These are phyloP conservation scores for Venturia canescens DNA, from an alignment of 1,140 invertebrate species.

Conservation along the genomic window DNA sequence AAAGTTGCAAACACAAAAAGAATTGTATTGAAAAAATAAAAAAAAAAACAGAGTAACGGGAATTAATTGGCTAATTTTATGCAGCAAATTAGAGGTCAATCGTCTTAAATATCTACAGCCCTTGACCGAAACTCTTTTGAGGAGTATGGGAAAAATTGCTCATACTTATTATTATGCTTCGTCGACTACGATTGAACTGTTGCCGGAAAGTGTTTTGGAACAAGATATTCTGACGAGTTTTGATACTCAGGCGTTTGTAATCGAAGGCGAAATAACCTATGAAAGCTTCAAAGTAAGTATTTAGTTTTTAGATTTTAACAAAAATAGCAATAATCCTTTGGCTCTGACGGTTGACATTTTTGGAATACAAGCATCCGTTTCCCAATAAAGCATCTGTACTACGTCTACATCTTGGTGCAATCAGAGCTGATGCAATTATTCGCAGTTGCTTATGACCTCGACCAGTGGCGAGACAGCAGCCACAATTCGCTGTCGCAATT, in stretches of 20 bases:
- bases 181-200: constrained; percentile 55
- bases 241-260: constrained; percentile 57
- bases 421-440: constrained; percentile 71
- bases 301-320: constrained; percentile 9
- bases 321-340: constrained; percentile 11
- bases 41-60: background rate
- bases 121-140: constrained; percentile 61
- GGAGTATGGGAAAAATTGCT: constrained; percentile 63
- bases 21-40: constrained; percentile 36
- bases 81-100: constrained; percentile 59
- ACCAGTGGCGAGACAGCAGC: constrained; percentile 47
- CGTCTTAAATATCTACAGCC: constrained; percentile 64
- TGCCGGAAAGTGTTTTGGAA: constrained; percentile 53
- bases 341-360: no score
- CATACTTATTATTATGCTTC: constrained; percentile 60
- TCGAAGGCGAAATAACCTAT: constrained; percentile 65
- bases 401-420: constrained; percentile 69
- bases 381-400: constrained; percentile 66
- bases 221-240: constrained; percentile 62
- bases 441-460: constrained; percentile 60
- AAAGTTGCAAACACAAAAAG: constrained; percentile 10
- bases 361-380: constrained; percentile 28
- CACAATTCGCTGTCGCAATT: constrained; percentile 60
- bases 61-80: background rate
- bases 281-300: constrained; percentile 62